Evolutionary conservation across 1,140 invertebrate species (phyloP).

Genomic region (Helicoverpa zea): DNA sequence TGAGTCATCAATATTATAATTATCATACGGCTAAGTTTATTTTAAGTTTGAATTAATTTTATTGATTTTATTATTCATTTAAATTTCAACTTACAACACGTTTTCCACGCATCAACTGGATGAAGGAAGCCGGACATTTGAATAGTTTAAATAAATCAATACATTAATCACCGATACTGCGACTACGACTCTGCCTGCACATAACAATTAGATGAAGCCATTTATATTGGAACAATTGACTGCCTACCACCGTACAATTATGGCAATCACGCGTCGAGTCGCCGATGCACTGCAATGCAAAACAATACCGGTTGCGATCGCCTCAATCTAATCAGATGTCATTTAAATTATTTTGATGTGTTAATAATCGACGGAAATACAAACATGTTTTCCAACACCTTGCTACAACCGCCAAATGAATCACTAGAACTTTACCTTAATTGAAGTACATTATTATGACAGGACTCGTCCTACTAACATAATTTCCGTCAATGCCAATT

Average conservation of each 20-base stretch:
- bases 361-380: conserved; percentile 37
- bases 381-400: conserved; percentile 3
- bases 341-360: conserved; percentile 38
- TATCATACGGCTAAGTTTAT: no score
- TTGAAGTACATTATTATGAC: conserved; percentile 3
- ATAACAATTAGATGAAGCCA: conserved; percentile 60
- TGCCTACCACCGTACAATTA: conserved; percentile 58
- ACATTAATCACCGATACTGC: conserved; percentile 30
- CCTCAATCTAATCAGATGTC: conserved; percentile 38
- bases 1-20: no score
- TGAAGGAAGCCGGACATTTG: conserved; percentile 40
- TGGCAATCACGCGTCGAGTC: conserved; percentile 68
- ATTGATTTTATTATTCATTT: no score
- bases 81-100: no score
- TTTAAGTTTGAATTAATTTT: no score
- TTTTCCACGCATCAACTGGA: neutral
- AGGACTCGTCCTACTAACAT: conserved; percentile 43
- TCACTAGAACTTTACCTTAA: conserved; percentile 1
- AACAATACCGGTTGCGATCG: conserved; percentile 50
- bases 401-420: neutral
- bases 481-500: conserved; percentile 32
- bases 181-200: conserved; percentile 22
- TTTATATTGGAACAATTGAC: conserved; percentile 59
- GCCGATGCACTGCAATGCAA: conserved; percentile 54
- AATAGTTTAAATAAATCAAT: conserved; percentile 41